Percentiles rank a stretch among this genome's conserved stretches.
Conservation (phyloP, 1,140 invertebrate species). For the Sweltsa coloradensis region DNA sequence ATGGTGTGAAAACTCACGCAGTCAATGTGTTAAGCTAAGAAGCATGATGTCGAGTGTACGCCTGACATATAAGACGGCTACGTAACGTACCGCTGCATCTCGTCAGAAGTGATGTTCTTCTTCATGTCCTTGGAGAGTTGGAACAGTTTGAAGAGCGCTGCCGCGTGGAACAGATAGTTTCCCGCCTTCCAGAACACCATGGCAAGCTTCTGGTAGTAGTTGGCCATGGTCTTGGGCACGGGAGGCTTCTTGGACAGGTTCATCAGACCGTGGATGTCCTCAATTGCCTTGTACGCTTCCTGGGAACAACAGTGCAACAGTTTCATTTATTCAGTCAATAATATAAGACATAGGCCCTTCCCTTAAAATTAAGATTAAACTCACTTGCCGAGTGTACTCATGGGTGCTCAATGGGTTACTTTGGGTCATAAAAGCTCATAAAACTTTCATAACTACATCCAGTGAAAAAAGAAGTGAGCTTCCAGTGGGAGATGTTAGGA, state of each 20-base stretch:
- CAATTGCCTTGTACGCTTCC: conserved; percentile 96
- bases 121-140: conserved; percentile 91
- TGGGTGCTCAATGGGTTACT: too few relatives aligned
- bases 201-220: conserved; percentile 94
- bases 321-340: background rate
- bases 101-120: conserved; percentile 88
- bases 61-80: too few relatives aligned
- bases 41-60: too few relatives aligned
- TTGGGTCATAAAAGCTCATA: too few relatives aligned
- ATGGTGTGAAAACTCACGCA: too few relatives aligned
- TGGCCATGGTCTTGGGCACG: conserved; percentile 95
- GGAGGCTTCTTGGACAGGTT: conserved; percentile 89
- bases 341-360: too few relatives aligned
- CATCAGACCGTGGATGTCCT: conserved; percentile 95
- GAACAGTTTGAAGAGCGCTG: conserved; percentile 87
- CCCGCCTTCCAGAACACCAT: conserved; percentile 99
- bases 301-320: conserved; percentile 24
- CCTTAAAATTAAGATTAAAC: too few relatives aligned
- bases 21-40: too few relatives aligned
- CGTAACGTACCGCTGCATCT: conserved; percentile 71
- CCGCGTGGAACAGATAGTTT: conserved; percentile 96
- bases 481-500: too few relatives aligned
- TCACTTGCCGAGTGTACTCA: too few relatives aligned
- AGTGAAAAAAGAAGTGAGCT: too few relatives aligned
- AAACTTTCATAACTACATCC: too few relatives aligned